Percentiles rank a stretch among this genome's conserved stretches.
Evolutionary conservation across 1,140 invertebrate genomes (phyloP).

Genomic region (Drosophila kikkawai): DNA sequence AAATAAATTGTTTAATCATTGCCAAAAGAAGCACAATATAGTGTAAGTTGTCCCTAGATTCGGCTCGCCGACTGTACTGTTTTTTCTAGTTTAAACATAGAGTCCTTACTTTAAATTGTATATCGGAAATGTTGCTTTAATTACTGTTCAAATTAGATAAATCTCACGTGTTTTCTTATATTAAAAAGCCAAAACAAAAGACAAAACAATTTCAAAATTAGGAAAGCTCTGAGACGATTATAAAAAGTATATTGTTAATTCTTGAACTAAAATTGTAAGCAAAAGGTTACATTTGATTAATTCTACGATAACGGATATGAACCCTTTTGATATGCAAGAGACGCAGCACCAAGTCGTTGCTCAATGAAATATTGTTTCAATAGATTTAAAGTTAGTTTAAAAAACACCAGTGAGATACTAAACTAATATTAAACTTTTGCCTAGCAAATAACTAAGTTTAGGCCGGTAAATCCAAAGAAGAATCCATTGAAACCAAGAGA

Average conservation of each 20-base stretch:
- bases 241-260: conserved; percentile 33
- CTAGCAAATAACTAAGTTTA: conserved; percentile 55
- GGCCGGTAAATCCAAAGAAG: conserved; percentile 21
- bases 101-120: conserved; percentile 31
- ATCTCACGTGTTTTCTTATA: conserved; percentile 28
- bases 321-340: conserved; percentile 17
- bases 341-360: conserved; percentile 17
- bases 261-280: conserved; percentile 19
- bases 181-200: conserved; percentile 3
- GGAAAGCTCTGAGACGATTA: conserved; percentile 6
- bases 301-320: conserved; percentile 10
- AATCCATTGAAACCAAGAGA: conserved; percentile 19
- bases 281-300: conserved; percentile 29
- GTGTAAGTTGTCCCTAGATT: conserved; percentile 21
- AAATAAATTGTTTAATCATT: conserved; percentile 37
- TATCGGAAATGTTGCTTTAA: conserved; percentile 30
- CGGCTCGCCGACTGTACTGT: conserved; percentile 33
- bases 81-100: conserved; percentile 27
- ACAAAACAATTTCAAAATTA: conserved; percentile 3
- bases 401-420: conserved; percentile 49
- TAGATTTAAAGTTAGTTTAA: conserved; percentile 48
- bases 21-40: conserved; percentile 14
- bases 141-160: conserved; percentile 40
- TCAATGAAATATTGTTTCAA: conserved; percentile 43
- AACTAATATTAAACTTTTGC: conserved; percentile 48